Evolutionary conservation across 1,140 invertebrate species (phyloP), one percentile per base, ranked within the genome.

Genomic region (Drosophila ficusphila): DNA sequence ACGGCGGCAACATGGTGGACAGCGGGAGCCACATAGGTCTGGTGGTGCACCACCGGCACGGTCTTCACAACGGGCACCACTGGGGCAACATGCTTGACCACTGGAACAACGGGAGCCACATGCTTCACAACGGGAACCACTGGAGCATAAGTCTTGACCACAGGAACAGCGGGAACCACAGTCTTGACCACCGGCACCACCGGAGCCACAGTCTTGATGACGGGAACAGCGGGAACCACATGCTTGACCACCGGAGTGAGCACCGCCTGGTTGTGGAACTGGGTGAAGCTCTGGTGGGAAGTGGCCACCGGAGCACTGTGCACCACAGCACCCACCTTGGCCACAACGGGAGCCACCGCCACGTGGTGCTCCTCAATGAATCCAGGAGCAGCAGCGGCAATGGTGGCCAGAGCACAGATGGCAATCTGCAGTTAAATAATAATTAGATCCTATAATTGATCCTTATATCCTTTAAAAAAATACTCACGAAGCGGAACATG

Each of bases 211-310:
- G 81, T 72, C 72, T 90, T 89, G 12, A 86, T 64, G 16, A 82
- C 79, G 27, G 68, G 89, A 49, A 77, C 90, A 60, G 60, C 81
- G 41, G 73, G 62, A 18, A 58, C 72, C 60, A 77, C 57, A 38
- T 61, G 54, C 49, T 85, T 88, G 3, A 89, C 72, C 2, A 89
- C 78, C 3, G 86, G 92, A 53, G 54, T 77, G 31, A 88, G 53
- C 7, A 79, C 81, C 2, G 81, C 81, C 14, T 79, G 70, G 34
- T 60, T 88, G 36, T 90, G 89, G 48, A 81, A 76, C 64, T 81
- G 79, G 0, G 89, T 90, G 61, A 89, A 92, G 23, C 92, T 92
- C 70, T 92, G 92, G 56, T 93, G 92, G 25, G 92, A 93, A 14
- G 93, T 91, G 44, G 89, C 90, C 31, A 92, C 69, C 34, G 90